phyloP scores from a whole-genome alignment of 2,888 invertebrate species.

The Latrodectus hesperus region DNA sequence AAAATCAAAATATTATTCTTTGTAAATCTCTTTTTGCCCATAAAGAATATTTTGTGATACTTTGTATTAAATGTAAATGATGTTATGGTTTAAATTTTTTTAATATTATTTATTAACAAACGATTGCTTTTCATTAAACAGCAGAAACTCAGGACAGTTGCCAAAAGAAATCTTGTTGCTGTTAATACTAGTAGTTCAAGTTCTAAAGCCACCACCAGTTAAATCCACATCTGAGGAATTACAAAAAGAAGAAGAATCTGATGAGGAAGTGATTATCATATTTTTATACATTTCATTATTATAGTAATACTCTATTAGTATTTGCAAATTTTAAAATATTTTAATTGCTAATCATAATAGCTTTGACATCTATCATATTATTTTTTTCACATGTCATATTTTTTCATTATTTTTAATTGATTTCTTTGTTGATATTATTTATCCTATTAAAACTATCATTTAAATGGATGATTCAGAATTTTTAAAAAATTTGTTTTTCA shows the following conservation, averaged over 20 bases:
- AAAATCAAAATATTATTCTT: too few species aligned
- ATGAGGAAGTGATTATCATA: conserved; percentile 35
- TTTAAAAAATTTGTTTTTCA: too few species aligned
- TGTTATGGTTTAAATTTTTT: not conserved
- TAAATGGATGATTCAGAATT: too few species aligned
- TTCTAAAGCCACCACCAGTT: conserved; percentile 20
- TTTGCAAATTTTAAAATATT: not conserved
- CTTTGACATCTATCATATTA: too few species aligned
- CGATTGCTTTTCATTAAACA: not conserved
- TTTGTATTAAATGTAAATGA: too few species aligned
- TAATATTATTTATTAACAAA: not conserved
- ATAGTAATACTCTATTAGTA: not conserved
- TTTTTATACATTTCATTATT: not conserved
- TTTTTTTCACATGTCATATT: too few species aligned
- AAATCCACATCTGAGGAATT: conserved; percentile 23
- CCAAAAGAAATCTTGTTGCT: conserved; percentile 46
- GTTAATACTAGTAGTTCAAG: conserved; percentile 44
- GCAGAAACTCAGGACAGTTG: conserved; percentile 52
- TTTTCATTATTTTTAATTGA: too few species aligned
- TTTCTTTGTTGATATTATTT: too few species aligned
- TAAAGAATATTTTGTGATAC: too few species aligned
- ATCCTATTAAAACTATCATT: too few species aligned
- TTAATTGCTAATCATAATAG: not conserved
- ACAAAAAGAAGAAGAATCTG: not conserved
- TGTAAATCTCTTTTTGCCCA: too few species aligned